A percentile compares a stretch with the other conserved stretches of the same genome.
phyloP scores from a whole-genome alignment of 2,888 invertebrate genomes.

The Sarcophaga caerulescens region DNA sequence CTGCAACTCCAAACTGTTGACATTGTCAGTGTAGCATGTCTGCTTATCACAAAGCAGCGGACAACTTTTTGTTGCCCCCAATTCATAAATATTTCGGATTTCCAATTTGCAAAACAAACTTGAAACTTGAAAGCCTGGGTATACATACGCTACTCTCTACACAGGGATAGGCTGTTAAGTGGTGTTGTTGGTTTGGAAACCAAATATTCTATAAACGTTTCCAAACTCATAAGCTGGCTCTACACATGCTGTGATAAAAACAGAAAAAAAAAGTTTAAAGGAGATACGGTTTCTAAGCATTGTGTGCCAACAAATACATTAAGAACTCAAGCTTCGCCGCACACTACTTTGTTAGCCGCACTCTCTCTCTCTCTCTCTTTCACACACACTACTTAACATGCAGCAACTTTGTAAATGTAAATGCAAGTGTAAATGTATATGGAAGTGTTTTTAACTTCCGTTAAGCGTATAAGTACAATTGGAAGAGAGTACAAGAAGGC shows the following conservation, averaged over 20 bases:
- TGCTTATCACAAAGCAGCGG: too few species aligned
- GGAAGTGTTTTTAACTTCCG: neutral
- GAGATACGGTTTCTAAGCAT: neutral
- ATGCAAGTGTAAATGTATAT: neutral
- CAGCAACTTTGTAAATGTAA: neutral
- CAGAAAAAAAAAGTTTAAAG: neutral
- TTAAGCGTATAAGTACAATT: neutral
- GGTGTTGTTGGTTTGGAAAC: conserved; percentile 38
- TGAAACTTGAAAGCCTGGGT: neutral
- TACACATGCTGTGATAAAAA: neutral
- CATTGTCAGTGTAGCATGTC: too few species aligned
- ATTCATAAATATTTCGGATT: too few species aligned
- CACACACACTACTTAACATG: neutral
- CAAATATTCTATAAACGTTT: conserved; percentile 24
- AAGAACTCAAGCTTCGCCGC: neutral
- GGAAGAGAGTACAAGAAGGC: neutral
- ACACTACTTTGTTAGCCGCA: too few species aligned
- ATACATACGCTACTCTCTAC: neutral
- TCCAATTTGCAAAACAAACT: too few species aligned
- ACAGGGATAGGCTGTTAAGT: conserved; percentile 16
- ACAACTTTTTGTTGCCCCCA: too few species aligned
- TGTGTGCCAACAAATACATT: conserved; percentile 17
- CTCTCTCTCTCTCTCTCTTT: neutral
- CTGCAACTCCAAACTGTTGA: too few species aligned
- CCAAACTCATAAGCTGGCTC: neutral